These are phyloP conservation scores for Bradypodion pumilum DNA, from an alignment of 2,797 vertebrate genomes.

Conservation along the genomic window DNA sequence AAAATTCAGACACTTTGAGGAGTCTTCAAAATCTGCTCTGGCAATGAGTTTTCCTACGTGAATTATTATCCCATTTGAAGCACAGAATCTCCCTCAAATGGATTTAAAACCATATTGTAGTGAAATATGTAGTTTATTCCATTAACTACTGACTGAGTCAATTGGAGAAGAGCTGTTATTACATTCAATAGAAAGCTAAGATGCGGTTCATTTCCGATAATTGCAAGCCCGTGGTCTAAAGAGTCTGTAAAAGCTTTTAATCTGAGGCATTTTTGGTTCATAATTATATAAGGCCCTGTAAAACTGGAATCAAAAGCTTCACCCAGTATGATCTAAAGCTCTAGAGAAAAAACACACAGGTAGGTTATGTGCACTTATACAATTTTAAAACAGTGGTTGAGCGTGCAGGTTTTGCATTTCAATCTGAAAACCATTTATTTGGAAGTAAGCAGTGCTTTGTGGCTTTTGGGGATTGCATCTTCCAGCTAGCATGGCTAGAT, in stretches of 20 bases:
- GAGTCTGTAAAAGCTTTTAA: constrained; percentile 83
- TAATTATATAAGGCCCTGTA: constrained; percentile 71
- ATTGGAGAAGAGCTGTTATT: constrained; percentile 77
- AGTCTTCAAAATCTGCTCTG: constrained; percentile 41
- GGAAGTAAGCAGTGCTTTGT: neutral
- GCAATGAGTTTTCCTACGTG: constrained; percentile 58
- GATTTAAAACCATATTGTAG: constrained; percentile 76
- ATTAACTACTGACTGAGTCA: constrained; percentile 81
- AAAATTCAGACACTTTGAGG: constrained; percentile 45
- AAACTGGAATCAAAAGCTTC: constrained; percentile 62
- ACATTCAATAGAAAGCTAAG: constrained; percentile 81
- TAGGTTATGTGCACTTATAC: neutral
- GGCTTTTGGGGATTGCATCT: no score
- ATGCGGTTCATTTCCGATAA: constrained; percentile 83
- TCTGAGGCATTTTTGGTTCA: constrained; percentile 74
- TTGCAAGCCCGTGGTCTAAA: constrained; percentile 78
- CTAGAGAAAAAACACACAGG: neutral
- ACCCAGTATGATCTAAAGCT: constrained; percentile 53
- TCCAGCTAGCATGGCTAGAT: no score
- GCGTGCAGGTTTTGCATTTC: neutral
- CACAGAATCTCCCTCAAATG: constrained; percentile 77
- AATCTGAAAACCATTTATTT: constrained; percentile 13
- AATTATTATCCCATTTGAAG: constrained; percentile 83
- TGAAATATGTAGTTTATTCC: constrained; percentile 79
- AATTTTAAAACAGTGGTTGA: neutral